These are phyloP conservation scores for Myodes glareolus DNA, from an alignment of 2,113 vertebrate species.

Conservation along the genomic window DNA sequence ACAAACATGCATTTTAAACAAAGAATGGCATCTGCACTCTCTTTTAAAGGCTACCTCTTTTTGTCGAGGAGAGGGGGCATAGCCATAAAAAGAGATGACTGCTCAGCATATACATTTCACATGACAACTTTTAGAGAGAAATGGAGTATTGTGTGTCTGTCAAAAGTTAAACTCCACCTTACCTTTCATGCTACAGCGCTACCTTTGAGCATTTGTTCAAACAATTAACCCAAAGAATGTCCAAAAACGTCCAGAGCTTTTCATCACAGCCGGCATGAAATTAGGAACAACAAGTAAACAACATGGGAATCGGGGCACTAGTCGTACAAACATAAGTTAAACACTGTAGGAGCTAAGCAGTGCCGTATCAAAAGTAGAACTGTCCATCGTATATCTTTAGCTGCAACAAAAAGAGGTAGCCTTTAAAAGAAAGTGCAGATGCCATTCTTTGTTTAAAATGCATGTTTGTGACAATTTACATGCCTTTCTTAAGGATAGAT, in stretches of 20 bases:
- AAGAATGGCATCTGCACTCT: not conserved
- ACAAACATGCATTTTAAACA: not conserved
- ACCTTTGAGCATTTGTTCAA: not conserved
- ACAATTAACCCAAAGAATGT: conserved; percentile 37
- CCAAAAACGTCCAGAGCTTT: conserved; percentile 23
- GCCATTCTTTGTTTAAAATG: not conserved
- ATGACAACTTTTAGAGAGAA: not conserved
- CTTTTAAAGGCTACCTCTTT: not conserved
- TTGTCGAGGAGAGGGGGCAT: conserved; percentile 16
- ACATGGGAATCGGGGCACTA: no score
- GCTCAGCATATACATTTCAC: not conserved
- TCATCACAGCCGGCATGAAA: not conserved
- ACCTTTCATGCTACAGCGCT: not conserved
- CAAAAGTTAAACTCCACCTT: not conserved
- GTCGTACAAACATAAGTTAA: conserved; percentile 1
- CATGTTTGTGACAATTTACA: not conserved
- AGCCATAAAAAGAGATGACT: not conserved
- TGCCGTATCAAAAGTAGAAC: not conserved
- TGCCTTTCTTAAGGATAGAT: not conserved
- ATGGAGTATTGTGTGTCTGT: not conserved
- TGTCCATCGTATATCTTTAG: not conserved
- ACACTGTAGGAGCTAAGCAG: not conserved
- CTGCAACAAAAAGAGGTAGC: not conserved
- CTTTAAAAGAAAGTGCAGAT: not conserved
- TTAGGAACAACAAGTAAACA: not conserved